Base-by-base conservation (phyloP, 2,797 vertebrate genomes). In the Lacerta viridis region DNA sequence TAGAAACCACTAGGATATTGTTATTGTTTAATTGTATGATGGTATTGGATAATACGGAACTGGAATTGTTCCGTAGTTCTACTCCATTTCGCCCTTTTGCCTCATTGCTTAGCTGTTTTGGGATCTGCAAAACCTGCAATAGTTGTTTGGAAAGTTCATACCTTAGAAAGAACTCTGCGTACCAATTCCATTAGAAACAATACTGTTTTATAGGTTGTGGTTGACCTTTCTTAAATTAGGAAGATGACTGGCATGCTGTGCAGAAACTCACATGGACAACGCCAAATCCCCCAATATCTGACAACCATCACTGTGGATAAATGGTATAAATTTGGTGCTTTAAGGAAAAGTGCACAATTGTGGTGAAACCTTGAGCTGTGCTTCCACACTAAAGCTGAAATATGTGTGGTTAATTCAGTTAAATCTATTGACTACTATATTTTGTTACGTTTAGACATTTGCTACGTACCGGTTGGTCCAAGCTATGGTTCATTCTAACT, bases 401-500 rank as follows among this genome's bases (percentile, higher is more conserved):
- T 55, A 9, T 71, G 43, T 80, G 13, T 33, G 86, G 39, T 66
- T 36, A 50, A 17, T 36, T 33, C 29, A 20, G 69, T 87, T 0
- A 66, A 46, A 80, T 59, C 11, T 55, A 0, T 69, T 84, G 66
- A 55, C 50, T 55, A 55, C 50, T 83, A 50, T 55, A 20, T 50
- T 15, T 78, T 88, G 50, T 68, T 68, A 64, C 1, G 9, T 66
- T 50, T 50, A 15, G 50, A 50, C 50, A 50, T 50, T 50, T 50
- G 93, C 83, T 90, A 76, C 25, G 25, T 78, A 46, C 33, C 33
- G 33, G 33, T 33, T 33, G 55, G 50, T 15, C 1, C 69, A 29
- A 43, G 86, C 92, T 88, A 59, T 75, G 89, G 90, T 88, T 87
- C 61, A 77, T 76, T 15, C n/a, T 69, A 89, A 8, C 41, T 87